A percentile compares a stretch with the other conserved stretches of the same genome.
These are phyloP conservation scores for Nothocercus julius DNA, from an alignment of 2,113 vertebrate genomes.

Conservation along the genomic window DNA sequence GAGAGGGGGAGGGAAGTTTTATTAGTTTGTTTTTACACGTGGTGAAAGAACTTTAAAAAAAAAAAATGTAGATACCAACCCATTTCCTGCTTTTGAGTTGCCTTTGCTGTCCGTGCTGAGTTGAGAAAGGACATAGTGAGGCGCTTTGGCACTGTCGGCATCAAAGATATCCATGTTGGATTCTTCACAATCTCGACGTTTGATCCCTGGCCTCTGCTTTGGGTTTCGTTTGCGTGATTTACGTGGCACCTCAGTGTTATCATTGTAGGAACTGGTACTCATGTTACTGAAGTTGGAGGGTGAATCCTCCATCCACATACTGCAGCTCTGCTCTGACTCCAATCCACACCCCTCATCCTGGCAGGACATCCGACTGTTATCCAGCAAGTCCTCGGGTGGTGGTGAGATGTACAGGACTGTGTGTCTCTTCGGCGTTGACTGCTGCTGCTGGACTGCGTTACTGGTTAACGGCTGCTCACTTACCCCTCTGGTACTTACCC, in stretches of 20 bases:
- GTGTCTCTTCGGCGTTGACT: conserved; percentile 90
- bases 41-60: conserved; percentile 74
- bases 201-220: conserved; percentile 95
- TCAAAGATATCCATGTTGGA: conserved; percentile 98
- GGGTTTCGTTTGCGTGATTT: conserved; percentile 98
- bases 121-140: conserved; percentile 99
- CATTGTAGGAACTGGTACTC: conserved; percentile 95
- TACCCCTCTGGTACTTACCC: conserved; percentile 89
- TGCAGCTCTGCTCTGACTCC: conserved; percentile 98
- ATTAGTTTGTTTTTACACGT: conserved; percentile 68
- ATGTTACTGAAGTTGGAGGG: conserved; percentile 97
- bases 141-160: conserved; percentile 98
- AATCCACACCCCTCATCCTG: conserved; percentile 88
- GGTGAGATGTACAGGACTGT: conserved; percentile 97
- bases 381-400: conserved; percentile 96
- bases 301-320: conserved; percentile 98
- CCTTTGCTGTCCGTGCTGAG: conserved; percentile 93
- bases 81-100: conserved; percentile 93
- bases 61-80: conserved; percentile 85
- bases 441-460: conserved; percentile 83
- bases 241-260: conserved; percentile 98
- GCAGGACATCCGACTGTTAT: conserved; percentile 97
- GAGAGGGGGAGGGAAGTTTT: neutral
- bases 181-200: conserved; percentile 83
- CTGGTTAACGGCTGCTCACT: conserved; percentile 85